Percentiles rank a stretch among this genome's conserved stretches.
phyloP scores from a whole-genome alignment of 2,113 vertebrate genomes.

The Podiceps cristatus region DNA sequence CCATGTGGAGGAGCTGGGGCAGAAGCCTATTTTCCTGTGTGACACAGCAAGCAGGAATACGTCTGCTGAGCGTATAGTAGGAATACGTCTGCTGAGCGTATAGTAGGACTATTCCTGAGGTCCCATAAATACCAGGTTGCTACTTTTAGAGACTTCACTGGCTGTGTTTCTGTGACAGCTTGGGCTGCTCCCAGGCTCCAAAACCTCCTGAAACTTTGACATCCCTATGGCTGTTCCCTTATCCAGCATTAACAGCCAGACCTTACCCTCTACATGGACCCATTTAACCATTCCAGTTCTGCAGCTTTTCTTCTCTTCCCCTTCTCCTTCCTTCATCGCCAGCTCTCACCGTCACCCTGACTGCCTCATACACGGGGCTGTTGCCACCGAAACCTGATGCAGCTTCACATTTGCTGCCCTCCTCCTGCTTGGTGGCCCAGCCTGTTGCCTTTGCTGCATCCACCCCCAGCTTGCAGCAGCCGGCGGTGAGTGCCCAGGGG shows the following conservation, averaged over 20 bases:
- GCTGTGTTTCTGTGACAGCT: background rate
- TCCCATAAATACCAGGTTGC: background rate
- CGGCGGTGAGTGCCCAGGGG: rapidly evolving
- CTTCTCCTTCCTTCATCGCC: background rate
- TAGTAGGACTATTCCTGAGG: background rate
- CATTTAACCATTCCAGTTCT: background rate
- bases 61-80: background rate
- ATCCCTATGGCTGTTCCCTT: background rate
- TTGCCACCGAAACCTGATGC: background rate
- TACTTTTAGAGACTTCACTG: background rate
- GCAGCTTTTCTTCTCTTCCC: background rate
- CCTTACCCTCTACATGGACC: background rate
- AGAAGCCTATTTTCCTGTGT: background rate
- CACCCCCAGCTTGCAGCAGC: background rate
- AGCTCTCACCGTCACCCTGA: background rate
- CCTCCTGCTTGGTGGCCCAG: background rate
- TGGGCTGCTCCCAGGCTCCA: background rate
- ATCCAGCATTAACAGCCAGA: background rate
- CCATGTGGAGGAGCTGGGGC: background rate
- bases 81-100: background rate
- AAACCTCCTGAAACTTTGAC: background rate
- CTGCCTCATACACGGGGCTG: rapidly evolving
- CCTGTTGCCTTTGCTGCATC: background rate
- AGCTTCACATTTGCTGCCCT: background rate
- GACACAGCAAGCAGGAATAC: background rate